Base-by-base conservation (phyloP, 1,140 invertebrate species). In the Drosophila carrolli region DNA sequence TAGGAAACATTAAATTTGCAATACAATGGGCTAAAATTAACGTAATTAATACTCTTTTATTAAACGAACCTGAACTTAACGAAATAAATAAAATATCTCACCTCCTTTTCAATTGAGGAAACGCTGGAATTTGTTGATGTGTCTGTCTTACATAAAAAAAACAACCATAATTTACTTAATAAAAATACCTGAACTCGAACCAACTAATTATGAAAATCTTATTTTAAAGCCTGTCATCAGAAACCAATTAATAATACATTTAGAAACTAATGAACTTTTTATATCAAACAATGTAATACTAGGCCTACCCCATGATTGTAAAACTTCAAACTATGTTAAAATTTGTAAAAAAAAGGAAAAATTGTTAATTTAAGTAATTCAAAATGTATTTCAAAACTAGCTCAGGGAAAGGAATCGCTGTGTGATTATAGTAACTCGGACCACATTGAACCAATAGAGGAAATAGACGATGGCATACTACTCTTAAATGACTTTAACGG, bases 141-240 rank as follows among this genome's bases (percentile, higher is more conserved):
- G 14, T n/a, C n/a, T 43, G 43, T n/a, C 7, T 55, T 60, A 40
- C 14, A 68, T 29, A n/a, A 68, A 60, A 11, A 60, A 70, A 35
- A 50, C 66, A 23, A 62, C 44, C 5, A 55, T 70, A 37, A 10
- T 62, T 9, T 70, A 62, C n/a, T n/a, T 70, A 7, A 38, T 70
- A 16, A 44, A 67, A 53, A 59, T 59, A 14, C 46, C 63, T 41
- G 29, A 57, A 35, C 13, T 50, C 41, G 14, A 32, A 57, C 14
- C 51, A 47, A 23, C 44, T 10, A 53, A 56, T 14, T 53, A 51
- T 10, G 46, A 67, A 58, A 51, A 67, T 8, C 29, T 53, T 29
- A 2, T 13, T 14, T 27, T 59, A 4, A 56, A 65, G 29, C 44
- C 53, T 4, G 11, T 47, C n/a, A 47, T 47, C 5, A 47, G 13